These are phyloP conservation scores for Halichondria panicea DNA, from an alignment of 37 sponge, comb jelly and placozoan genomes.

Conservation along the genomic window DNA sequence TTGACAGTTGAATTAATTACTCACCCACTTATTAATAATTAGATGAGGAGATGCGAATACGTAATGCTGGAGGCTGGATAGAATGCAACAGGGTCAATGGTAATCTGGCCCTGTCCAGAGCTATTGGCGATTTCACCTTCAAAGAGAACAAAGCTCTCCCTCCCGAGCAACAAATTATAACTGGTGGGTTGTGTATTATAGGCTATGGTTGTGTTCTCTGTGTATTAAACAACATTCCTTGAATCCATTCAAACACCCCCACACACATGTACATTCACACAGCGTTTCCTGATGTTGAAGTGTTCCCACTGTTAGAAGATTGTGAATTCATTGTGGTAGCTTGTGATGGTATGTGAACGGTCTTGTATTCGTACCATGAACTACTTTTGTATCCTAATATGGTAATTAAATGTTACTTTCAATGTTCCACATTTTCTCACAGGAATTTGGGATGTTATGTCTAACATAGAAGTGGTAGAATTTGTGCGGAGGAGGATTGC, in stretches of 20 bases:
- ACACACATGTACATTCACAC: not conserved
- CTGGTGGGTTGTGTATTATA: constrained; percentile 43
- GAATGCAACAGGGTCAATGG: constrained; percentile 95
- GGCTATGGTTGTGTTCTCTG: not conserved
- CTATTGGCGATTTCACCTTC: constrained; percentile 91
- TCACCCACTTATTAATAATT: not conserved
- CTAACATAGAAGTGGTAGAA: constrained; percentile 82
- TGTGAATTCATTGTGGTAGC: constrained; percentile 91
- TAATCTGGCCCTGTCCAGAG: constrained; percentile 90
- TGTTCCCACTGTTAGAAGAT: constrained; percentile 49
- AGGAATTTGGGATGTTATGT: constrained; percentile 96
- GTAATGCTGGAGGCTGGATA: constrained; percentile 89
- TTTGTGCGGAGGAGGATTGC: constrained; percentile 81
- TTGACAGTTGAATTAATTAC: not conserved
- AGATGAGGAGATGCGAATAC: constrained; percentile 78
- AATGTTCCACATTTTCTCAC: not conserved
- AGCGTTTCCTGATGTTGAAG: constrained; percentile 81
- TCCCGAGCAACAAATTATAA: constrained; percentile 87
- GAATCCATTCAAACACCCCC: not conserved
- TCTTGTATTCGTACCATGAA: not conserved
- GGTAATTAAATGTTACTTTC: not conserved
- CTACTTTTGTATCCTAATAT: not conserved
- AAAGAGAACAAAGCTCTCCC: constrained; percentile 56
- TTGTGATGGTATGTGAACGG: constrained; percentile 80
- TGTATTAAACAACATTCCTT: not conserved